Base-by-base conservation (phyloP, 2,113 vertebrate genomes). In the Carassius auratus region DNA sequence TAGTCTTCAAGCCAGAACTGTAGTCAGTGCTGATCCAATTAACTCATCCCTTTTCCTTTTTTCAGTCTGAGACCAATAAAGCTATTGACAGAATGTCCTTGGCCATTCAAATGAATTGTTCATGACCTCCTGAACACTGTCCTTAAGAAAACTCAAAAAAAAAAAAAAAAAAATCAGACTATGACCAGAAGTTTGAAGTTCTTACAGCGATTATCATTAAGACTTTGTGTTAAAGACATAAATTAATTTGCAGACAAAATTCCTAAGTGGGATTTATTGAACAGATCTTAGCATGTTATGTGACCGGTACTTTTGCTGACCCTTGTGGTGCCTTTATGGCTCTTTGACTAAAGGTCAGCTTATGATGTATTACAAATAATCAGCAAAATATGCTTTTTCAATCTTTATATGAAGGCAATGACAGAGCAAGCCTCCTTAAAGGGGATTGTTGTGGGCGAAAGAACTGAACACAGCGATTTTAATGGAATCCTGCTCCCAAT, bases 361-460 rank as follows among this genome's bases (percentile, higher is more conserved):
- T 33, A 77, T 57, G 23, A 19, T 57, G 9, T 9, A 77, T 77
- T 77, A 74, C 42, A 74, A 33, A 57, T 77, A 57, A 33, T 33
- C 50, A 21, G 23, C 48, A 33, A 45, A 57, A 77, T 77, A 12
- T 57, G 26, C 15, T 57, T 77, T 77, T 77, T 57, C 15, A 26
- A 3, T 12, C 1, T 9, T 76, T 76, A 77, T 57, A 30, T 77
- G 50, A 77, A 5, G 30, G 50, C 26, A 36, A 30, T 77, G 52
- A 77, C 75, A 77, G 50, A 17, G 14, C 75, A 77, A 30, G 10
- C 38, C 73, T 48, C 73, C 73, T 75, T 75, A 50, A 75, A 75
- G 1, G n/a, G 42, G 42, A 23, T 26, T 75, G 42, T 50, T 33
- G 75, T 52, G 30, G 50, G 75, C 1, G 50, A 33, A 23, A 57